A percentile compares a stretch with the other conserved stretches of the same genome.
Conservation (phyloP, 2,888 invertebrate genomes). For the Fragum fragum region DNA sequence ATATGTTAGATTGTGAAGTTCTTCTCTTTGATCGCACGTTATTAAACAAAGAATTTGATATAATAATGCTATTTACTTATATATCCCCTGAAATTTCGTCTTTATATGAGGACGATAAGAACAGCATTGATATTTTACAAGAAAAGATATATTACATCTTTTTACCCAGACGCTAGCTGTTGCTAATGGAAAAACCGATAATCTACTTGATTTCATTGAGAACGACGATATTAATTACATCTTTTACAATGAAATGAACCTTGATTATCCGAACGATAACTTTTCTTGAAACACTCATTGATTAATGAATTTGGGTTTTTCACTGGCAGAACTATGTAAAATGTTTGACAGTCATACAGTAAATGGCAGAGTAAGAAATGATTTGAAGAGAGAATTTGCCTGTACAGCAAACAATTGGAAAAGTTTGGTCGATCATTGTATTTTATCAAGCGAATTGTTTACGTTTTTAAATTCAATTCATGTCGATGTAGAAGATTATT, state of each 20-base stretch:
- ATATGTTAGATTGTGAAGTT: constrained; percentile 15
- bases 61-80: constrained; percentile 20
- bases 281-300: not conserved
- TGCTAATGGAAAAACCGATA: constrained; percentile 6
- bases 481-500: not conserved
- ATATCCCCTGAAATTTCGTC: constrained; percentile 17
- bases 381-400: constrained; percentile 3
- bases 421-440: constrained; percentile 23
- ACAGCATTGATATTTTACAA: constrained; percentile 4
- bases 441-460: constrained; percentile 14
- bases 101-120: not conserved
- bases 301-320: constrained; percentile 1
- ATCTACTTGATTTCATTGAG: constrained; percentile 17
- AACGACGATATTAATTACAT: constrained; percentile 9
- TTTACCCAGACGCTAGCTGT: constrained; percentile 17
- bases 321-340: constrained; percentile 12
- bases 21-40: not conserved
- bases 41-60: constrained; percentile 13
- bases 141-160: not conserved
- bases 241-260: not conserved
- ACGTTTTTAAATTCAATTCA: not conserved
- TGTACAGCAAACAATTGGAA: constrained; percentile 24
- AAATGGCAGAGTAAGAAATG: constrained; percentile 14
- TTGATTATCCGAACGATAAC: constrained; percentile 4
- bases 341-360: constrained; percentile 4